phyloP scores from a whole-genome alignment of 23 tunicate genomes.

The Halocynthia roretzi region DNA sequence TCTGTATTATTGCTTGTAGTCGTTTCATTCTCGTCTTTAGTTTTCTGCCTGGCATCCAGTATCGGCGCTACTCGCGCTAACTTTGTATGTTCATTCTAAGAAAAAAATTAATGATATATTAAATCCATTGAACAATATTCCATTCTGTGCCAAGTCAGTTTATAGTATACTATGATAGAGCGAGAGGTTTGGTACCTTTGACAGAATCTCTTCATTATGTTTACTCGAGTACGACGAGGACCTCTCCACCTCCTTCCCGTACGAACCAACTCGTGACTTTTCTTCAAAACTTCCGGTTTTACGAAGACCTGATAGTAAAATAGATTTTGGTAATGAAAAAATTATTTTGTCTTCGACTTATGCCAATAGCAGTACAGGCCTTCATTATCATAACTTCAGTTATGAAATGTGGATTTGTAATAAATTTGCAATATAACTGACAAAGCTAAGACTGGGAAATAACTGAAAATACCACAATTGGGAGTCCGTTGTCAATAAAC shows the following conservation, averaged over 20 bases:
- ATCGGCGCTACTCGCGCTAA: constrained; percentile 84
- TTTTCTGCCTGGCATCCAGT: constrained; percentile 38
- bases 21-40: neutral
- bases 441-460: too few relatives aligned
- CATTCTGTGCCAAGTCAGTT: too few relatives aligned
- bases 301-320: constrained; percentile 41
- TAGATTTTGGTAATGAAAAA: neutral
- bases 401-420: too few relatives aligned
- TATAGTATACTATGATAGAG: neutral
- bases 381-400: too few relatives aligned
- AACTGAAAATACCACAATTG: too few relatives aligned
- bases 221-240: constrained; percentile 5
- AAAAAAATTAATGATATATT: neutral
- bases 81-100: constrained; percentile 17
- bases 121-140: too few relatives aligned
- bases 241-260: constrained; percentile 1
- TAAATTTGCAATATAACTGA: too few relatives aligned
- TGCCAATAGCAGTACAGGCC: too few relatives aligned
- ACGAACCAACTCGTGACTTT: constrained; percentile 19
- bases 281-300: constrained; percentile 90
- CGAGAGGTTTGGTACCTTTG: constrained; percentile 1
- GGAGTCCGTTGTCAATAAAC: too few relatives aligned
- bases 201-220: constrained; percentile 6
- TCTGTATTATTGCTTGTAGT: neutral
- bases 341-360: too few relatives aligned